Percentiles rank a stretch among this genome's conserved stretches.
phyloP scores from a whole-genome alignment of 1,140 invertebrate species.

The Ceratina australensis region DNA sequence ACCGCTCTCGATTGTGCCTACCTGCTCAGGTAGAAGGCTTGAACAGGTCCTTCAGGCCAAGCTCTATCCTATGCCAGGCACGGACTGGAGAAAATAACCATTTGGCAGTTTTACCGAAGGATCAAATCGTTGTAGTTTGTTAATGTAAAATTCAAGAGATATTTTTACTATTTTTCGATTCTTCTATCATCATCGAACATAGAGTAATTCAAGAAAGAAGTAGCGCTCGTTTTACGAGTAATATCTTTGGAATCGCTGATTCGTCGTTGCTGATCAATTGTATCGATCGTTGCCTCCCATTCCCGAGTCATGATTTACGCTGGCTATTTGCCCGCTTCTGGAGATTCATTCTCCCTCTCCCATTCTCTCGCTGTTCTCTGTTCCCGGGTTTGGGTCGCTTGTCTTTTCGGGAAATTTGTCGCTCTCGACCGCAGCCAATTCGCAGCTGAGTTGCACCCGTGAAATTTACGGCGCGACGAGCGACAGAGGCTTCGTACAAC shows the following conservation, averaged over 20 bases:
- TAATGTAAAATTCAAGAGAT: no score
- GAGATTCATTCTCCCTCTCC: conserved; percentile 16
- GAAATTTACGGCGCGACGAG: conserved; percentile 28
- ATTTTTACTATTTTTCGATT: no score
- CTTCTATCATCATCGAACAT: no score
- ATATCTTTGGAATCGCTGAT: not conserved
- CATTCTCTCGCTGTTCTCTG: not conserved
- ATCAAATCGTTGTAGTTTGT: no score
- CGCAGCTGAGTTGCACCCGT: conserved; percentile 32
- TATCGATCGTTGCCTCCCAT: conserved; percentile 20
- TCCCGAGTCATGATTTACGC: conserved; percentile 25
- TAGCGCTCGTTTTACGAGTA: no score
- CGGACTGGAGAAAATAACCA: not conserved
- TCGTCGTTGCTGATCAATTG: conserved; percentile 12
- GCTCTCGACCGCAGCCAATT: conserved; percentile 26
- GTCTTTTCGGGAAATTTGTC: conserved; percentile 44
- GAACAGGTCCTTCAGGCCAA: conserved; percentile 42
- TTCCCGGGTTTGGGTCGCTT: not conserved
- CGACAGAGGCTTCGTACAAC: not conserved
- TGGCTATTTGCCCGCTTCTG: conserved; percentile 29
- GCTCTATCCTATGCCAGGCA: conserved; percentile 16
- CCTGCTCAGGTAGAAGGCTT: conserved; percentile 49
- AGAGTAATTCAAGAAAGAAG: not conserved
- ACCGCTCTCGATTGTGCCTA: conserved; percentile 55
- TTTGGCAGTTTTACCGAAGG: not conserved